Evolutionary conservation across 1,140 invertebrate genomes (phyloP).

Genomic region (Gonatopus flavifemur): DNA sequence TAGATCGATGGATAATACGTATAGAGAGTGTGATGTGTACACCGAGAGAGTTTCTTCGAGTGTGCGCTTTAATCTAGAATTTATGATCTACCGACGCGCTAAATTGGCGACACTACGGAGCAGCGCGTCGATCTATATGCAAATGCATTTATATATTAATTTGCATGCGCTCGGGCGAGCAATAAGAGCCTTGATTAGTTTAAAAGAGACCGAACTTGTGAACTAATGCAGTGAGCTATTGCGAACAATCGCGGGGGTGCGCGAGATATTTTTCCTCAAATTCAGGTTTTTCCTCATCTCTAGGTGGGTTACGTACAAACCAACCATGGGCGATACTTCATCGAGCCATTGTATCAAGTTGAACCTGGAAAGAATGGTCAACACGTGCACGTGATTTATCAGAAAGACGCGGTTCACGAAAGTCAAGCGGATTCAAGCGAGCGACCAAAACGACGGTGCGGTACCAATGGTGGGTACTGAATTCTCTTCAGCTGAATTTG

Average conservation of each 20-base stretch:
- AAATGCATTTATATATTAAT: conserved; percentile 29
- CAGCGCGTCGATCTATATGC: conserved; percentile 24
- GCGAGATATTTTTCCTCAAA: conserved; percentile 16
- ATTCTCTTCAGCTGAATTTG: not conserved
- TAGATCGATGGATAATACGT: too few relatives aligned
- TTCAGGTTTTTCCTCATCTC: conserved; percentile 8
- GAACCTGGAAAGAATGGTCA: conserved; percentile 50
- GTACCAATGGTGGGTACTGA: conserved; percentile 29
- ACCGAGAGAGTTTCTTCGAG: too few relatives aligned
- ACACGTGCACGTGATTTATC: conserved; percentile 58
- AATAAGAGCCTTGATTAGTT: conserved; percentile 27
- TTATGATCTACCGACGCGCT: conserved; percentile 4
- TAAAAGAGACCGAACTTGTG: too few relatives aligned
- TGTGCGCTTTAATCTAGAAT: conserved; percentile 14
- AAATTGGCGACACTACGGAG: conserved; percentile 4
- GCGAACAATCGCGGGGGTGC: not conserved
- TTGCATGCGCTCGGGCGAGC: conserved; percentile 23
- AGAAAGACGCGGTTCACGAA: conserved; percentile 31
- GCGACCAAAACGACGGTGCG: conserved; percentile 24
- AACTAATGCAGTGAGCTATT: too few relatives aligned
- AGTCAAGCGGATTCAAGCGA: conserved; percentile 5
- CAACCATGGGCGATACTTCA: conserved; percentile 53
- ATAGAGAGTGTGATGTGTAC: too few relatives aligned
- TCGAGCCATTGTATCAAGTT: conserved; percentile 55
- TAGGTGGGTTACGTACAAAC: conserved; percentile 57